These are phyloP conservation scores for Pelodiscus sinensis DNA, from an alignment of 2,113 vertebrate species.

Conservation along the genomic window DNA sequence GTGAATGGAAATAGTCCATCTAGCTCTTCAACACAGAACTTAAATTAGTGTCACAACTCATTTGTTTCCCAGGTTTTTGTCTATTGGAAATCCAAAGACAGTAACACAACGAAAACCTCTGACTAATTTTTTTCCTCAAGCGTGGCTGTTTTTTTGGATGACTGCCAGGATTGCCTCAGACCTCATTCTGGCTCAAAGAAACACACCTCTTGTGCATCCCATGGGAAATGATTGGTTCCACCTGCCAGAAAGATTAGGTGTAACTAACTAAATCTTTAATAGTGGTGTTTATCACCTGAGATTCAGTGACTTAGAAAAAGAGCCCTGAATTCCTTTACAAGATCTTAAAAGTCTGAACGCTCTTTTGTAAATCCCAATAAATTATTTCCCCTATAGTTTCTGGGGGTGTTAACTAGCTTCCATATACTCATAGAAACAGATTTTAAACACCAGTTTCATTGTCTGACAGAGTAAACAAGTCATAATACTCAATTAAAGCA, in stretches of 20 bases:
- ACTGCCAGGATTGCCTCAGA: background rate
- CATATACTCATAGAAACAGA: background rate
- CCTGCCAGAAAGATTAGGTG: background rate
- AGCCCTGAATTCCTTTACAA: background rate
- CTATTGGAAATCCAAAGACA: background rate
- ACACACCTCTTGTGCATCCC: background rate
- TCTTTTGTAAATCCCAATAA: background rate
- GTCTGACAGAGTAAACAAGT: conserved; percentile 16
- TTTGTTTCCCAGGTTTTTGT: background rate
- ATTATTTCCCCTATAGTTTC: background rate
- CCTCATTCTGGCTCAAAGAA: background rate
- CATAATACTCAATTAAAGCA: background rate
- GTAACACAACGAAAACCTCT: background rate
- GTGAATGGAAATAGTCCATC: background rate
- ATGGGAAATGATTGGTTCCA: background rate
- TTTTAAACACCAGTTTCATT: background rate
- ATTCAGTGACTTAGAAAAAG: background rate
- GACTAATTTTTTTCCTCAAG: background rate
- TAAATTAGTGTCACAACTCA: background rate
- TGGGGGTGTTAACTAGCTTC: background rate
- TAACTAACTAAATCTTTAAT: background rate
- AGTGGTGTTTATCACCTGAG: background rate
- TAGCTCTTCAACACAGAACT: background rate
- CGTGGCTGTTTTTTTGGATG: background rate
- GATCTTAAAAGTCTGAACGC: background rate